Evolutionary conservation across 2,888 invertebrate species (phyloP).

Genomic region (Physocephala rufipes): DNA sequence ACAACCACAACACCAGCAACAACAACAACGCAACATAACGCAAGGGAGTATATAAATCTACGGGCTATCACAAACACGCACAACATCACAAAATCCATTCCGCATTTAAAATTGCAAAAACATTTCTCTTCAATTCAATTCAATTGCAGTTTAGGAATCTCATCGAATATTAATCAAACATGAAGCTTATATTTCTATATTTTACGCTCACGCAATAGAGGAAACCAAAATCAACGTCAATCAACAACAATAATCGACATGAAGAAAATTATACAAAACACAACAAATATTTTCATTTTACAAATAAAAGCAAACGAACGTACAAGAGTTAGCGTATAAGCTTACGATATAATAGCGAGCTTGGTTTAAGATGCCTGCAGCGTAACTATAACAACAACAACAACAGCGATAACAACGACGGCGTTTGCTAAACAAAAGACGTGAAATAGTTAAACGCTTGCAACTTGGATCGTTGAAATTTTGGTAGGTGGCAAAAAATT

Average conservation of each 20-base stretch:
- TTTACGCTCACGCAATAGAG: neutral
- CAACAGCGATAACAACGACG: neutral
- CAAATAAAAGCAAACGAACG: too few relatives aligned
- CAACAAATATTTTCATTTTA: too few relatives aligned
- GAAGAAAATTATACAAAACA: too few relatives aligned
- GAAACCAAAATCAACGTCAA: too few relatives aligned
- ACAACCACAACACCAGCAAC: neutral
- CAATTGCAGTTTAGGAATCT: neutral
- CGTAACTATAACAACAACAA: too few relatives aligned
- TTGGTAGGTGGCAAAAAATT: neutral
- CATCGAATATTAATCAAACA: conserved; percentile 26
- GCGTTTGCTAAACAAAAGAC: neutral
- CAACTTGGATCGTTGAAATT: neutral
- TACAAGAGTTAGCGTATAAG: too few relatives aligned
- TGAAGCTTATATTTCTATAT: conserved; percentile 1
- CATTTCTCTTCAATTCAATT: neutral
- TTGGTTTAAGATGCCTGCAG: too few relatives aligned
- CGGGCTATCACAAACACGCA: neutral
- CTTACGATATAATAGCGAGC: too few relatives aligned
- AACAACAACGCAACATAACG: neutral
- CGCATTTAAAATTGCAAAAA: neutral
- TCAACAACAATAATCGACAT: too few relatives aligned
- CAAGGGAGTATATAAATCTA: neutral
- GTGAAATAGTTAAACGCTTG: neutral
- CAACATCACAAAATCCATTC: neutral